Base-by-base conservation (phyloP, 2,113 vertebrate genomes). In the Rhea americana region DNA sequence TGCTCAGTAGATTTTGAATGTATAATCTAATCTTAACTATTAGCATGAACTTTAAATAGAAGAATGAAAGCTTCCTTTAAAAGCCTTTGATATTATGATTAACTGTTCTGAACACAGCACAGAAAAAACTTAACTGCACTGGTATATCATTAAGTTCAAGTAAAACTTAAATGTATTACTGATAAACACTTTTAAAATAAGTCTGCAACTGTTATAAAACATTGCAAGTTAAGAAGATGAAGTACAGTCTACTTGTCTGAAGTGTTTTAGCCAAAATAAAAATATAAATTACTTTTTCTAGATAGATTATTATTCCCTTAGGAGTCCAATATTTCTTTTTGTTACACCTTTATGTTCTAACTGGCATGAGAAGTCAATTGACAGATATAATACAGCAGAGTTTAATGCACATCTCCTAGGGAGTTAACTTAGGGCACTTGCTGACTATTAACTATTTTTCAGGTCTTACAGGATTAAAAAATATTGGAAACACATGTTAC, bases 401-500 rank as follows among this genome's bases (percentile, higher is more conserved):
- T 90, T 63, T 68, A 58, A 89, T 53, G 11, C 11, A 3, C 84
- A 15, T 91, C 89, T 92, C 56, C 9, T 82, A 35, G 18, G 39
- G 90, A 70, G 30, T 11, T 88, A 7, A 5, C 58, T 77, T 84
- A 62, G 45, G 22, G 75, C 15, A 11, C 18, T 84, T 82, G 14
- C 14, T 84, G n/a, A 82, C 22, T 74, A 35, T 79, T 92, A 39
- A 66, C 97, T 95, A 85, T 51, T 95, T 89, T 79, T 47, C 96
- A 99, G 99, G 99, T 77, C 97, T 99, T 94, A 99, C 99, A 9
- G 99, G 99, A 51, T 97, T 99, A 97, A 99, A 99, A 97, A 99
- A 99, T 97, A 99, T 99, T 68, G 99, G 99, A 68, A 99, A 99
- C 96, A 99, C 99, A 89, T 99, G 99, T 97, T 99, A 99, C 87